Base-by-base conservation (phyloP, 64 coral and sea anemone species). In the Montipora capricornis region DNA sequence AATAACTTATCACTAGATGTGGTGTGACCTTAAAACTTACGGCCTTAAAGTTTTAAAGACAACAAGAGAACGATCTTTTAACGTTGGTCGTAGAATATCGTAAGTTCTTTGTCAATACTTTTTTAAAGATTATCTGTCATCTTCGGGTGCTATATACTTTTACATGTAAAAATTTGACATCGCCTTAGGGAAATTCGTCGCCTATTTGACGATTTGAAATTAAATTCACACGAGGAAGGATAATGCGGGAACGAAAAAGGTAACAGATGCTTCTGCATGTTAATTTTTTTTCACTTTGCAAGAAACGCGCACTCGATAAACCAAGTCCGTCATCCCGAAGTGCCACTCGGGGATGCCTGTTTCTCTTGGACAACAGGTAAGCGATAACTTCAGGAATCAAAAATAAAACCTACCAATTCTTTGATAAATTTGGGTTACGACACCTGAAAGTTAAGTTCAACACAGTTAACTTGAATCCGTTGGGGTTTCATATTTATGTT, bases 221-320 rank as follows among this genome's bases (percentile, higher is more conserved):
- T 86, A 70, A 86, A 10, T 73, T 71, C 70, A 11, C 16, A 71
- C 10, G 5, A 86, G 71, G 82, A 73, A 49, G 17, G 64, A 50
- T 70, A 48, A 68, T 86, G 73, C 64, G 82, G 71, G n/a, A 64
- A 86, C 17, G 16, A n/a, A 69, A 86, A 70, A 71, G 0, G 4
- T 22, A 47, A 86, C 82, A 86, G 82, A 47, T 70, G 67, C 13
- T 84, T 59, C 44, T 7, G 47, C 44, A 78, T 78, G 76, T 78
- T 19, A n/a, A 49, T 78, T 49, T 19, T 46, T 44, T 44, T 4
- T 20, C 7, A 49, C 44, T 16, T 19, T 19, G 46, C 11, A 47
- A 78, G 49, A 48, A 4, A 48, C 45, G 4, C 11, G 24, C 2
- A 0, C 37, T 37, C 37, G 14, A 76, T 37, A 78, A 19, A 16